These are phyloP conservation scores for Drosophila tripunctata DNA, from an alignment of 2,888 invertebrate genomes.

Conservation along the genomic window DNA sequence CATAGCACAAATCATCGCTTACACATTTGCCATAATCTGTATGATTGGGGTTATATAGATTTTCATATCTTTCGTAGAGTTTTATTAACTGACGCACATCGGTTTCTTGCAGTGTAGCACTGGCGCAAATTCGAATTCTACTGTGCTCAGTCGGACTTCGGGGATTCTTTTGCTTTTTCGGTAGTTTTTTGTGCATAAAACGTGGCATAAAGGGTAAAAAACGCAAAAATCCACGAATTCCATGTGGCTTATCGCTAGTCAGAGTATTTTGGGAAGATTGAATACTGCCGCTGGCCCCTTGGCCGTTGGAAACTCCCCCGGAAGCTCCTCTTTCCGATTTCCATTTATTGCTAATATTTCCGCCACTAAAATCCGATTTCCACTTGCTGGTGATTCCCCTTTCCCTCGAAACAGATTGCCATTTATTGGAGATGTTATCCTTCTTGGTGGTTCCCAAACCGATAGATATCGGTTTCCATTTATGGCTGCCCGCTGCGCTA, in stretches of 20 bases:
- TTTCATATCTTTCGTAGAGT: slow-evolving; percentile 40
- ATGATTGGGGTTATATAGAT: slow-evolving; percentile 49
- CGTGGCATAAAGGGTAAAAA: not conserved
- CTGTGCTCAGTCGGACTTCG: not conserved
- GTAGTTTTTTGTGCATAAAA: slow-evolving; percentile 2
- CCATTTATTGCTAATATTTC: not conserved
- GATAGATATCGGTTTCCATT: not conserved
- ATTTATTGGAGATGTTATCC: not conserved
- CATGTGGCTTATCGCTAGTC: not conserved
- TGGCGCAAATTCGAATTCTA: not conserved
- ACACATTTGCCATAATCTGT: slow-evolving; percentile 43
- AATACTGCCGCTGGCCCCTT: too few species aligned
- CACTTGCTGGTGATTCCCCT: not conserved
- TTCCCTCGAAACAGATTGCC: not conserved
- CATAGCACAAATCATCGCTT: slow-evolving; percentile 44
- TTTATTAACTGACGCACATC: slow-evolving; percentile 47
- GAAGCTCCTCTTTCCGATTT: not conserved
- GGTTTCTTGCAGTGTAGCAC: slow-evolving; percentile 1
- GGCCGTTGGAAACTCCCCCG: too few species aligned
- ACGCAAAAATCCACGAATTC: slow-evolving; percentile 24
- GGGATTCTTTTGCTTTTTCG: not conserved
- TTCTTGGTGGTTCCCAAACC: not conserved
- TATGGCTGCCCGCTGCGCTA: too few species aligned
- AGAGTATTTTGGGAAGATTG: too few species aligned
- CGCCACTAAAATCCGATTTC: not conserved